Base-by-base conservation (phyloP, 1,140 invertebrate species). In the Megalopta genalis region DNA sequence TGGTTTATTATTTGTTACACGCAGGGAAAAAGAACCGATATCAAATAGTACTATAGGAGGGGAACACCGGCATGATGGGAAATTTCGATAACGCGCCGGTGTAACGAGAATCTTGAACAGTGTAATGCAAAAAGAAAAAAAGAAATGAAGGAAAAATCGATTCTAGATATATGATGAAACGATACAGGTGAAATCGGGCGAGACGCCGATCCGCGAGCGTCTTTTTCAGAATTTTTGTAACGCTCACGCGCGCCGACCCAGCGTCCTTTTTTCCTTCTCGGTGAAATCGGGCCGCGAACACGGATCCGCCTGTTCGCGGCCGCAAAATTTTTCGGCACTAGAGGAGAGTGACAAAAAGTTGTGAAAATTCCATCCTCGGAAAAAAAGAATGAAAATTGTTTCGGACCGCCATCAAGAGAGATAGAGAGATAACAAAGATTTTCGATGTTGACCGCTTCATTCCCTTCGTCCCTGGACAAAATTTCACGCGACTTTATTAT, bases 151-250 rank as follows among this genome's bases (percentile, higher is more conserved):
- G 1, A n/a, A 57, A 23, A 57, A 57, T 1, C 16, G 6, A 16
- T 3, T 0, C 14, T 16, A 52, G 18, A n/a, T n/a, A 9, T 32
- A 32, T 4, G 4, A 32, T 5, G 18, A n/a, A 60, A 86, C 49
- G 64, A 83, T 85, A 80, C 83, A 78, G 77, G 60, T 69, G 32
- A 74, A 72, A 68, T 77, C 65, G 73, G 78, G 57, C 73, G 66
- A 76, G 65, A 71, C 74, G 79, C 57, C 42, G 59, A 85, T 52
- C 76, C 82, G 73, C 67, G 85, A 85, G 83, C 68, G 68, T 90
- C 86, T 87, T 87, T 49, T 89, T 89, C 83, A 88, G 18, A 54
- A 23, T 32, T 67, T 85, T 78, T 85, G 73, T 85, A 85, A 81
- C 83, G 79, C 76, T 82, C 69, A 78, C 80, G 83, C 80, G 83